These are phyloP conservation scores for Dicentrarchus labrax DNA, from an alignment of 2,113 vertebrate genomes.

Conservation along the genomic window DNA sequence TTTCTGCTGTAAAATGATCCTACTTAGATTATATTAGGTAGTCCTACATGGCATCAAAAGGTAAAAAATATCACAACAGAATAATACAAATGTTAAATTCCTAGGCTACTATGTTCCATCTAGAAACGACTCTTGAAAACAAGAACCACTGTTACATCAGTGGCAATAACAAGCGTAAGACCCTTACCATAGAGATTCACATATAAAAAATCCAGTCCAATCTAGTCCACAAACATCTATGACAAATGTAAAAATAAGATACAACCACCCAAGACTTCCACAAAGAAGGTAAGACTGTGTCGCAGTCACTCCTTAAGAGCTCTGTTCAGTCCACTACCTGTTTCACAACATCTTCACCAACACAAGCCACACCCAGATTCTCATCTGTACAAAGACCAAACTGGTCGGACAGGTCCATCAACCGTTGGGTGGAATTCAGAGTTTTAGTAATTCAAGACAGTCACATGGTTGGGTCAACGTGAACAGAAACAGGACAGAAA, in stretches of 20 bases:
- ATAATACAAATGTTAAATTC: not conserved
- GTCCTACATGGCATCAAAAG: constrained; percentile 5
- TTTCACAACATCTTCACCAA: constrained; percentile 67
- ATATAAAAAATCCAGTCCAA: constrained; percentile 15
- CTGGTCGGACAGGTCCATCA: constrained; percentile 66
- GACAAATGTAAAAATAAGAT: not conserved
- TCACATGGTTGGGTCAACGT: not conserved
- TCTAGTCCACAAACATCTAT: constrained; percentile 12
- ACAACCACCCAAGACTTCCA: not conserved
- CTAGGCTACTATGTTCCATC: not conserved
- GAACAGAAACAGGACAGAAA: constrained; percentile 5
- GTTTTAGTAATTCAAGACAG: constrained; percentile 44
- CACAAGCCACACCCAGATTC: constrained; percentile 65
- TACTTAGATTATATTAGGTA: not conserved
- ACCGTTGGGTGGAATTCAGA: constrained; percentile 4
- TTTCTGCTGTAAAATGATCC: not conserved
- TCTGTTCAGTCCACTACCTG: constrained; percentile 65
- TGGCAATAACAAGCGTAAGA: constrained; percentile 3
- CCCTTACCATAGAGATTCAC: constrained; percentile 72
- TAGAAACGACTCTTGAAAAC: constrained; percentile 10
- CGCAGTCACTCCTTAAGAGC: constrained; percentile 54
- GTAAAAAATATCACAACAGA: not conserved
- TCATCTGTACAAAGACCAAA: constrained; percentile 57
- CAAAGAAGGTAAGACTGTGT: constrained; percentile 19
- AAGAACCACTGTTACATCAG: not conserved